These are phyloP conservation scores for Cryptotis parvus DNA, from an alignment of 2,113 vertebrate species.

Conservation along the genomic window DNA sequence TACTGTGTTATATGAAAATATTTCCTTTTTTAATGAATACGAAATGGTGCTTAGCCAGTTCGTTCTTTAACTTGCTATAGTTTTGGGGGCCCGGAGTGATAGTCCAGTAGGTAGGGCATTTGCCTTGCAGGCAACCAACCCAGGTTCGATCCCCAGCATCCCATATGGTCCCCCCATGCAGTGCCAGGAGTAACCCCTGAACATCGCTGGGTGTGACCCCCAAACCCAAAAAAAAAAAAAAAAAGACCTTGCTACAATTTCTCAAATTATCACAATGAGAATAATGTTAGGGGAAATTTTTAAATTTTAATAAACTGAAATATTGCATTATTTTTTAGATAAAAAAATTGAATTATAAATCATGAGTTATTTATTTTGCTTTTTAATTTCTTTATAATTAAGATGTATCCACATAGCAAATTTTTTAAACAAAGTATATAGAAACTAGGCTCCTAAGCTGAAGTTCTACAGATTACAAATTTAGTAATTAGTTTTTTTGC, in stretches of 20 bases:
- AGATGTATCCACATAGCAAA: background rate
- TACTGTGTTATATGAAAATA: slow-evolving; percentile 24
- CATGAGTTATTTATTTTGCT: background rate
- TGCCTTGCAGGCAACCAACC: too few species aligned
- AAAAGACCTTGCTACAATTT: slow-evolving; percentile 40
- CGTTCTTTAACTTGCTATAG: slow-evolving; percentile 41
- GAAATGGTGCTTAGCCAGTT: background rate
- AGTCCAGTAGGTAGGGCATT: too few species aligned
- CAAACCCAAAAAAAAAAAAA: too few species aligned
- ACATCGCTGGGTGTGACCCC: too few species aligned
- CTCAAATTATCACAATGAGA: slow-evolving; percentile 22
- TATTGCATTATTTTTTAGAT: slow-evolving; percentile 26
- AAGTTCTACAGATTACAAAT: background rate
- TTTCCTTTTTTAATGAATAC: slow-evolving; percentile 41
- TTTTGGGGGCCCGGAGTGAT: too few species aligned
- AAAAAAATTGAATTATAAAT: slow-evolving; percentile 48
- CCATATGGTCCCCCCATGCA: too few species aligned
- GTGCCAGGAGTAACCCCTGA: too few species aligned
- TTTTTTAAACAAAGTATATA: slow-evolving; percentile 7
- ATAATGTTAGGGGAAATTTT: background rate
- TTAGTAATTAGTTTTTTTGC: background rate
- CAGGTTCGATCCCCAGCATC: too few species aligned
- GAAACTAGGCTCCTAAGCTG: background rate
- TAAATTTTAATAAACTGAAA: background rate
- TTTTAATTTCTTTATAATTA: slow-evolving; percentile 28